These are phyloP conservation scores for Lasioglossum oenotherae DNA, from an alignment of 2,888 invertebrate species.

Conservation along the genomic window DNA sequence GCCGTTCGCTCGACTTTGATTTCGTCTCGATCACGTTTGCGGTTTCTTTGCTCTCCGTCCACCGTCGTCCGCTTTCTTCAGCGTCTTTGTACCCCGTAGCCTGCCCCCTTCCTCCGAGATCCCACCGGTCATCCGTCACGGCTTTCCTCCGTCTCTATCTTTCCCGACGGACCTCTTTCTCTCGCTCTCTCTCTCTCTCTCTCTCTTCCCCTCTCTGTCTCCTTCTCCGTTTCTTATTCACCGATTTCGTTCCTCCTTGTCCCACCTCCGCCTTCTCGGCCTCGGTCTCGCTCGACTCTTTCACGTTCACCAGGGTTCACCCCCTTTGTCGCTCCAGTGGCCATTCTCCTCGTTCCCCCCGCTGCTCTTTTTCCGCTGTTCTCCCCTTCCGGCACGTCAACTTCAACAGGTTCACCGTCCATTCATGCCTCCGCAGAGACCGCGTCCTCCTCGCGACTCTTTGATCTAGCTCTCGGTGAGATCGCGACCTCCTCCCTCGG, in stretches of 20 bases:
- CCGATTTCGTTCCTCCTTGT: constrained; percentile 33
- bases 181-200: neutral
- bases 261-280: constrained; percentile 5
- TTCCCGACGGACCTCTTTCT: neutral
- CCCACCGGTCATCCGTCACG: constrained; percentile 1
- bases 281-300: constrained; percentile 33
- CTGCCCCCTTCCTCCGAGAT: neutral
- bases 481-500: constrained; percentile 23
- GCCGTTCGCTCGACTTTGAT: constrained; percentile 45
- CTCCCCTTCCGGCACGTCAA: constrained; percentile 59
- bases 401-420: constrained; percentile 77
- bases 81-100: constrained; percentile 25
- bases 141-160: constrained; percentile 20
- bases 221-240: constrained; percentile 48
- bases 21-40: constrained; percentile 48
- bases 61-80: constrained; percentile 27
- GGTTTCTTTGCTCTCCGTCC: constrained; percentile 19
- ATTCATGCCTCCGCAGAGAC: constrained; percentile 72
- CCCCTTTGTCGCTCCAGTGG: constrained; percentile 19
- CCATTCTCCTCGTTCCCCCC: constrained; percentile 41
- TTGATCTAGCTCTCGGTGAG: constrained; percentile 42
- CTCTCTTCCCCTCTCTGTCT: neutral
- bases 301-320: constrained; percentile 36
- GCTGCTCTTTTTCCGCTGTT: constrained; percentile 41
- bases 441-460: constrained; percentile 48